Percentiles rank a stretch among this genome's conserved stretches.
Evolutionary conservation across 2,113 vertebrate species (phyloP).

Genomic region (Ranitomeya imitator): DNA sequence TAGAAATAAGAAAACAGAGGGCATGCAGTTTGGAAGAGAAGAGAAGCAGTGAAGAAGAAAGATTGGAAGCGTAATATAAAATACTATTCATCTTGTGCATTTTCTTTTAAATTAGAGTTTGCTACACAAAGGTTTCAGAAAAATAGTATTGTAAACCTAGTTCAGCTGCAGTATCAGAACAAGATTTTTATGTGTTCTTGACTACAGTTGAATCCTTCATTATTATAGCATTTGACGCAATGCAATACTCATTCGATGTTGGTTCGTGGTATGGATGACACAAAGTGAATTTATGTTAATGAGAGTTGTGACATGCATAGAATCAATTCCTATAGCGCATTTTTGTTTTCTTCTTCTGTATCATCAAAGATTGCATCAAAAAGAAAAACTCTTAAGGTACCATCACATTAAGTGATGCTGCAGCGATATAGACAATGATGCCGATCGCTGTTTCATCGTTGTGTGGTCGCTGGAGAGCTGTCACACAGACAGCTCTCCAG

Average conservation of each 20-base stretch:
- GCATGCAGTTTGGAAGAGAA: conserved; percentile 30
- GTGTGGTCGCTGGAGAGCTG: too few relatives aligned
- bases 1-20: conserved; percentile 47
- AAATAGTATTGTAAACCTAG: conserved; percentile 31
- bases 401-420: too few relatives aligned
- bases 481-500: too few relatives aligned
- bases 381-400: not conserved
- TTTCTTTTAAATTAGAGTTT: conserved; percentile 48
- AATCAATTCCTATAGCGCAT: not conserved
- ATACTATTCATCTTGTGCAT: conserved; percentile 34
- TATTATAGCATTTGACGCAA: conserved; percentile 41
- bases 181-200: conserved; percentile 15
- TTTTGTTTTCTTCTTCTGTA: not conserved
- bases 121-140: conserved; percentile 32
- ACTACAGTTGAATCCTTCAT: conserved; percentile 34
- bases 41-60: conserved; percentile 17
- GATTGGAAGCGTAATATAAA: conserved; percentile 40
- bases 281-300: conserved; percentile 33
- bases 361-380: not conserved
- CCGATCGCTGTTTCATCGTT: too few relatives aligned
- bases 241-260: conserved; percentile 16
- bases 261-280: not conserved
- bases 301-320: conserved; percentile 2
- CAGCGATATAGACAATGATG: too few relatives aligned
- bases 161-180: conserved; percentile 3